Base-by-base conservation (phyloP, 1,140 invertebrate species). In the Drosophila pectinifera region DNA sequence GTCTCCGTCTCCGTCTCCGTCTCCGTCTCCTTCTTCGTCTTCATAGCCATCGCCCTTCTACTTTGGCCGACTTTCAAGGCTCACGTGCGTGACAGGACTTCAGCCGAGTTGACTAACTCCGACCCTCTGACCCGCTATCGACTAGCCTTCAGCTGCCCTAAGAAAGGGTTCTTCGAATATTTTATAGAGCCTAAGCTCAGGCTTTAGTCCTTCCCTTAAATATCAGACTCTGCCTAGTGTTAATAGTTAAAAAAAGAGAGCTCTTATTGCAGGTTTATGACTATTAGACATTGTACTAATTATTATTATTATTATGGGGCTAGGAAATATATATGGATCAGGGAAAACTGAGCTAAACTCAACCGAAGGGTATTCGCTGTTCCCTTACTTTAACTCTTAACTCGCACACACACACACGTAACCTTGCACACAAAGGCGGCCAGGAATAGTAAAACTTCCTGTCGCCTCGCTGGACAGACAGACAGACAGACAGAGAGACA, bases 71-170 rank as follows among this genome's bases (percentile, higher is more conserved):
- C 61, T 36, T 58, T 59, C 59, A 51, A 51, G 63, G 64, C 20
- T 48, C 61, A 56, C 49, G 75, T 79, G 82, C 63, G 68, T 86
- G 83, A 63, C 78, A 67, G 64, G 78, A 80, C 78, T 80, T 70
- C 36, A 26, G 36, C 45, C 45, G 16, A 68, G 61, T 65, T 70
- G 64, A 70, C 49, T 57, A 70, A 70, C 68, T 73, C 51, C 39
- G 20, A 59, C 54, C 73, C 67, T 46, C 24, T 31, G 13, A 22
- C 58, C 39, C 7, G 18, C n/a, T 26, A 20, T 36, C 13, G 39
- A 16, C 20, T 31, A 10, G 18, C 16, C 8, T 18, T 10, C n/a
- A 16, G 11, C 5, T 49, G 18, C 61, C 39, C 72, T 80, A 4
- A 0, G 4, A 4, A 5, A 55, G 54, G 59, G 55, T 68, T 36